Percentiles rank a stretch among this genome's conserved stretches.
Evolutionary conservation across 2,113 vertebrate genomes (phyloP).

Genomic region (Pachypanchax playfairii): DNA sequence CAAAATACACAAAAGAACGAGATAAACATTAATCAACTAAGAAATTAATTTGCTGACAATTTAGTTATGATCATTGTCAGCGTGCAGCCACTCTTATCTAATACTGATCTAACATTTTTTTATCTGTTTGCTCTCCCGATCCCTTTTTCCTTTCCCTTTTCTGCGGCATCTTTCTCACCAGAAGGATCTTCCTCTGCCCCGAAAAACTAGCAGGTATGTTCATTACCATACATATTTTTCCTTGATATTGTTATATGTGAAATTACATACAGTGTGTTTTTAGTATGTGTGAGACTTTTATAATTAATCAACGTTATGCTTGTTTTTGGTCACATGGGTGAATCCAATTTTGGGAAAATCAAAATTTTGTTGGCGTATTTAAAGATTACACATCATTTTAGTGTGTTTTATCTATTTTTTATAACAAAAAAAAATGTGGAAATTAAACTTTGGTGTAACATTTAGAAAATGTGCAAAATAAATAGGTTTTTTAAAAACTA

Average conservation of each 20-base stretch:
- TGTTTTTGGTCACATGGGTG: background rate
- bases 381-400: too few relatives aligned
- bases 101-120: constrained; percentile 22
- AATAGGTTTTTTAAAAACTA: too few relatives aligned
- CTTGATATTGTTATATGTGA: background rate
- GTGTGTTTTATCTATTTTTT: too few relatives aligned
- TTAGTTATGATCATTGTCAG: background rate
- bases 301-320: background rate
- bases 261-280: background rate
- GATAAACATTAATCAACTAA: too few relatives aligned
- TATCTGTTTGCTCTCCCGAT: constrained; percentile 7
- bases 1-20: too few relatives aligned
- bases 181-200: constrained; percentile 77
- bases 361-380: background rate
- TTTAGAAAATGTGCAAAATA: too few relatives aligned
- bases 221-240: background rate
- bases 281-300: background rate
- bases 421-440: too few relatives aligned
- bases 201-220: constrained; percentile 76
- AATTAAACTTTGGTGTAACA: too few relatives aligned
- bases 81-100: background rate
- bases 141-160: background rate
- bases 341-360: background rate
- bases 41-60: background rate
- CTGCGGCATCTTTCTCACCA: constrained; percentile 51